These are phyloP conservation scores for Brachyistius frenatus DNA, from an alignment of 2,113 vertebrate genomes.

Conservation along the genomic window DNA sequence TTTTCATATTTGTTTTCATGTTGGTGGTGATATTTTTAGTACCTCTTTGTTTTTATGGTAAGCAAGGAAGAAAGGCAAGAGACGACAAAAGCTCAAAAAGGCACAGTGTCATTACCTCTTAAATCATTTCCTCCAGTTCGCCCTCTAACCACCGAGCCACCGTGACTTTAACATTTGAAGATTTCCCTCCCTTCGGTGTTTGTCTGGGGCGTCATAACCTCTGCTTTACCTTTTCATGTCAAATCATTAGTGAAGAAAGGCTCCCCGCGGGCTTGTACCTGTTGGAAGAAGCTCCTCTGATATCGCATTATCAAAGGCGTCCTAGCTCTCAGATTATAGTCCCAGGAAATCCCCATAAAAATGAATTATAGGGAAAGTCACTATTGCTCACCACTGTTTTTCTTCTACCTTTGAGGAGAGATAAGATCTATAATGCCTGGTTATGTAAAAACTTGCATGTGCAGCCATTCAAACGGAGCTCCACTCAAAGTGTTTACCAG, in stretches of 20 bases:
- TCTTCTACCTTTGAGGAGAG: conserved; percentile 22
- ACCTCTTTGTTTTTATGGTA: background rate
- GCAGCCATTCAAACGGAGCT: background rate
- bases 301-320: conserved; percentile 53
- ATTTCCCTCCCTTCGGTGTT: conserved; percentile 32
- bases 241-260: conserved; percentile 49
- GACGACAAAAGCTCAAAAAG: conserved; percentile 2
- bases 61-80: conserved; percentile 6
- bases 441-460: conserved; percentile 7
- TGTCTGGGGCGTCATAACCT: conserved; percentile 33
- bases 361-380: conserved; percentile 17
- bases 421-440: background rate
- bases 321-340: conserved; percentile 38
- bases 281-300: conserved; percentile 44
- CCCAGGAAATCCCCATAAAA: conserved; percentile 49
- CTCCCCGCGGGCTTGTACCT: conserved; percentile 49
- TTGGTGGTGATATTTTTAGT: background rate
- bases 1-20: background rate
- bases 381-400: conserved; percentile 12
- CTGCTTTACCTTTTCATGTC: conserved; percentile 57
- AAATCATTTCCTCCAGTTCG: conserved; percentile 32
- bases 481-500: conserved; percentile 51
- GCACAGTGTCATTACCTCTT: conserved; percentile 34
- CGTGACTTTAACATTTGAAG: conserved; percentile 35
- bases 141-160: conserved; percentile 13